phyloP scores from a whole-genome alignment of 2,113 vertebrate species.

The Plotosus lineatus region DNA sequence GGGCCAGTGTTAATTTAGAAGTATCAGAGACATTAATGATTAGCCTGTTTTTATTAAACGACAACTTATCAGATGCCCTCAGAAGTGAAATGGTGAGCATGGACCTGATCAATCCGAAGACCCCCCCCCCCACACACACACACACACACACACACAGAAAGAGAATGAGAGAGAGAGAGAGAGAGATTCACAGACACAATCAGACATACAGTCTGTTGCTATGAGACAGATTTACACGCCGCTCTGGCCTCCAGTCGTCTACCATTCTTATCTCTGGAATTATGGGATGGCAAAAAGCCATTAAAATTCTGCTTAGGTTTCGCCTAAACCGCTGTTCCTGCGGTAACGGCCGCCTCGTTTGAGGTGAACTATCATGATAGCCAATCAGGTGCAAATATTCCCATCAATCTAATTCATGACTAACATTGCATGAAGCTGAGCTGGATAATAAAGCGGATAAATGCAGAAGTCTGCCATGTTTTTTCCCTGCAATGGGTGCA shows the following conservation, averaged over 20 bases:
- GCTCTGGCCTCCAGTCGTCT: slow-evolving; percentile 45
- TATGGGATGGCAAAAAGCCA: slow-evolving; percentile 54
- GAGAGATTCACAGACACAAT: slow-evolving; percentile 20
- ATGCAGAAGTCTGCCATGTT: slow-evolving; percentile 7
- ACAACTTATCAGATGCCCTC: slow-evolving; percentile 24
- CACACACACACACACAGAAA: slow-evolving; percentile 9
- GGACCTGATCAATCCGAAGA: slow-evolving; percentile 32
- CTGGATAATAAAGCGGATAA: slow-evolving; percentile 28
- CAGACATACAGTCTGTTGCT: slow-evolving; percentile 43
- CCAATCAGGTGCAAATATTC: slow-evolving; percentile 46
- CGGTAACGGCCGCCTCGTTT: slow-evolving; percentile 29
- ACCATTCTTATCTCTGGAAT: slow-evolving; percentile 48
- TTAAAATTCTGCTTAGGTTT: slow-evolving; percentile 55
- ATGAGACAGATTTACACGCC: slow-evolving; percentile 50
- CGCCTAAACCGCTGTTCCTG: slow-evolving; percentile 28
- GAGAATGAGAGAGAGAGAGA: no score
- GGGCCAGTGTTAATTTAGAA: slow-evolving; percentile 1
- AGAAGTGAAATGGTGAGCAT: slow-evolving; percentile 7
- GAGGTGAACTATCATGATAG: slow-evolving; percentile 26
- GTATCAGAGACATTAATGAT: neutral
- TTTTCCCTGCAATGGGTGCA: neutral
- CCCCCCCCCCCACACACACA: slow-evolving; percentile 19
- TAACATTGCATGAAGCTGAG: slow-evolving; percentile 14
- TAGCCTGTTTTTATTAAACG: slow-evolving; percentile 44
- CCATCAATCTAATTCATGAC: slow-evolving; percentile 36